Evolutionary conservation across 1,140 invertebrate species (phyloP).

Genomic region (Scaptomyza montana): DNA sequence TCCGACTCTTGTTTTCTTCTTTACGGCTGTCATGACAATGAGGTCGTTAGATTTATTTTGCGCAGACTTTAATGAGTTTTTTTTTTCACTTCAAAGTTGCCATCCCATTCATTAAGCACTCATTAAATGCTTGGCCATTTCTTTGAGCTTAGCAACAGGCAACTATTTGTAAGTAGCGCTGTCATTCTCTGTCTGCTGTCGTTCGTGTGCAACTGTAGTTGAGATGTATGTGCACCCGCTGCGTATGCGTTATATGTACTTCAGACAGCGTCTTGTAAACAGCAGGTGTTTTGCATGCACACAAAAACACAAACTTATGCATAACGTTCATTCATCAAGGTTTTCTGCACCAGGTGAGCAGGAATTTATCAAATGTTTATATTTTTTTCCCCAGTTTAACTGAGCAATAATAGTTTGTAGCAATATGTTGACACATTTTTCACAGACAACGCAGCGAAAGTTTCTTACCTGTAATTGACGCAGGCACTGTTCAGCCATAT

Average conservation of each 20-base stretch:
- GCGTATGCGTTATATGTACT: constrained; percentile 15
- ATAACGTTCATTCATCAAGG: no score
- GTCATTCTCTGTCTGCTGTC: background rate
- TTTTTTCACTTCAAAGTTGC: constrained; percentile 3
- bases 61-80: constrained; percentile 67
- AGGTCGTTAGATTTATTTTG: constrained; percentile 50
- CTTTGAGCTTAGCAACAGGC: constrained; percentile 17
- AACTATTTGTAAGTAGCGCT: background rate
- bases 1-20: constrained; percentile 21
- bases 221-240: constrained; percentile 14
- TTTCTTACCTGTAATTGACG: background rate
- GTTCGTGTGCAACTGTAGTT: background rate
- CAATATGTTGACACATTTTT: constrained; percentile 49
- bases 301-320: no score
- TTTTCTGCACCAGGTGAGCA: no score
- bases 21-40: constrained; percentile 45
- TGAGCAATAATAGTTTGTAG: no score
- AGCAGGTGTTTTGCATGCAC: background rate
- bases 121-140: constrained; percentile 44
- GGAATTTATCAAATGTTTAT: background rate
- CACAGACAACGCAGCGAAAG: background rate
- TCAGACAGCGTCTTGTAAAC: no score
- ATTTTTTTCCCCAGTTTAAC: background rate
- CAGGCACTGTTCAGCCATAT: constrained; percentile 10
- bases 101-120: constrained; percentile 46